Conservation (phyloP, 1,140 invertebrate species). For the Drosophila pallidifrons region DNA sequence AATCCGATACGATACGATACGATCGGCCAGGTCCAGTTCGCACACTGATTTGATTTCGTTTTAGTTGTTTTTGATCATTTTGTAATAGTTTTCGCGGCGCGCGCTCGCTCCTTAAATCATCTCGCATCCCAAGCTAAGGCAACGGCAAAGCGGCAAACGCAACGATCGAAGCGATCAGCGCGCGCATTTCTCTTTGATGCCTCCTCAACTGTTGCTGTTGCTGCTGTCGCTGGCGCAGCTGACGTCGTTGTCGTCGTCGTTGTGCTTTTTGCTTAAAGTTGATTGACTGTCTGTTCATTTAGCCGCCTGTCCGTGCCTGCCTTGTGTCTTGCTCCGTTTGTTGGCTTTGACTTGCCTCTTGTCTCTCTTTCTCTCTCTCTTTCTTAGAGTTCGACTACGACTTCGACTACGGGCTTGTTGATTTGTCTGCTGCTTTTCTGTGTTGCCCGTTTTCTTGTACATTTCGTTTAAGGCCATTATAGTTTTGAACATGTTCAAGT, state of each 20-base stretch:
- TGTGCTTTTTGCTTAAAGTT: constrained; percentile 76
- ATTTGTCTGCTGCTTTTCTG: constrained; percentile 33
- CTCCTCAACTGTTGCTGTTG: constrained; percentile 6
- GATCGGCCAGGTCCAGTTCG: constrained; percentile 50
- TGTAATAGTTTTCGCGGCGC: constrained; percentile 76
- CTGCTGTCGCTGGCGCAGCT: constrained; percentile 10
- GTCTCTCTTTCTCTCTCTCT: too few relatives aligned
- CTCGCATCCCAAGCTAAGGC: constrained; percentile 27
- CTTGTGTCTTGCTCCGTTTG: constrained; percentile 67
- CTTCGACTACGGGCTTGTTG: constrained; percentile 42
- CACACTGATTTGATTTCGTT: constrained; percentile 79
- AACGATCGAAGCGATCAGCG: constrained; percentile 32
- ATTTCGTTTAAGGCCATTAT: constrained; percentile 83
- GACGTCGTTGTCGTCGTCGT: constrained; percentile 40
- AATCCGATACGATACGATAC: constrained; percentile 81
- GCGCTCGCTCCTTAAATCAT: constrained; percentile 73
- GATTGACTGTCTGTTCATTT: constrained; percentile 83
- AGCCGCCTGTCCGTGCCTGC: constrained; percentile 68
- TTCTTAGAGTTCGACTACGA: constrained; percentile 27
- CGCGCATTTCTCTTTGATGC: constrained; percentile 76
- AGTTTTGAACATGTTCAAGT: constrained; percentile 83
- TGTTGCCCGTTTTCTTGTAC: constrained; percentile 63
- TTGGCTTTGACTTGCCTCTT: constrained; percentile 53
- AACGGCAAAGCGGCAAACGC: too few relatives aligned
- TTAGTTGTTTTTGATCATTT: constrained; percentile 72